phyloP scores from a whole-genome alignment of 2,888 invertebrate genomes.

The Allophyes oxyacanthae region DNA sequence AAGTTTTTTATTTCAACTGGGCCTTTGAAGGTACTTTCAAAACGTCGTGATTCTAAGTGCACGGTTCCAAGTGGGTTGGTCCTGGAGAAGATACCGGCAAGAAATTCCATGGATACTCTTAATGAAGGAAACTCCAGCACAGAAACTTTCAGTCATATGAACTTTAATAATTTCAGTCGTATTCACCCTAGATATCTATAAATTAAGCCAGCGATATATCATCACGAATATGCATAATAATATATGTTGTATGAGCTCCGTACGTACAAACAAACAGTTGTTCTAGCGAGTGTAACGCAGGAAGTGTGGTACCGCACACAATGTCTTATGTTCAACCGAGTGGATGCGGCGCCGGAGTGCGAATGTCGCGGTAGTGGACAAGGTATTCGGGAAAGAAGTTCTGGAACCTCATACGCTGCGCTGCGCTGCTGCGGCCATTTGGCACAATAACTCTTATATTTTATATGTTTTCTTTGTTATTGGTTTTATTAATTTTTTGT shows the following conservation, averaged over 20 bases:
- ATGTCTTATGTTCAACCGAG: conserved; percentile 86
- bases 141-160: conserved; percentile 1
- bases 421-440: too few relatives aligned
- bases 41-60: too few relatives aligned
- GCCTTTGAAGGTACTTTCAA: too few relatives aligned
- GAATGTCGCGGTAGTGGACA: conserved; percentile 33
- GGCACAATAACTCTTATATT: too few relatives aligned
- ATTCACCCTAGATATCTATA: conserved; percentile 52
- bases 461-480: too few relatives aligned
- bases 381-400: conserved; percentile 35
- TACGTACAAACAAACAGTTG: conserved; percentile 84
- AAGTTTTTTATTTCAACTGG: too few relatives aligned
- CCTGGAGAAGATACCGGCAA: too few relatives aligned
- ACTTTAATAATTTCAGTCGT: conserved; percentile 23
- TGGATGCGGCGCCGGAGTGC: conserved; percentile 63
- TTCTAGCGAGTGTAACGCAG: conserved; percentile 77
- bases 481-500: too few relatives aligned
- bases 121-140: too few relatives aligned
- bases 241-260: conserved; percentile 73
- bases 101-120: too few relatives aligned
- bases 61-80: too few relatives aligned
- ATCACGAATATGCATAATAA: conserved; percentile 67
- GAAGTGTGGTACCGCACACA: conserved; percentile 77
- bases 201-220: conserved; percentile 40
- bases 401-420: too few relatives aligned